phyloP scores from a whole-genome alignment of 2,888 invertebrate species.

The Leucophenga maculata region DNA sequence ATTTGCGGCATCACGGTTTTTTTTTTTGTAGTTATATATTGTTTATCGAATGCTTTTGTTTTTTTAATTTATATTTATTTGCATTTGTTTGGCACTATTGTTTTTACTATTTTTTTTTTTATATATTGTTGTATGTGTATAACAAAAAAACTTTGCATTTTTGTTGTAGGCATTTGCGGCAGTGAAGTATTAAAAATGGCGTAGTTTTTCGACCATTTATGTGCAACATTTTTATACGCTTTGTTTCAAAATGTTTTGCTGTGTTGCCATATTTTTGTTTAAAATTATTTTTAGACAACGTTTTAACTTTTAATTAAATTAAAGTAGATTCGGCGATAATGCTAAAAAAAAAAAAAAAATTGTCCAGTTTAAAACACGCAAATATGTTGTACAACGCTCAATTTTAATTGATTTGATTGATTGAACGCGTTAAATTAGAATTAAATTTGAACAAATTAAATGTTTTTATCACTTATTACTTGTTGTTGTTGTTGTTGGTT shows the following conservation, averaged over 20 bases:
- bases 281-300: conserved; percentile 40
- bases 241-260: conserved; percentile 43
- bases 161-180: conserved; percentile 33
- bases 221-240: background rate
- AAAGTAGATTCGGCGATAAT: background rate
- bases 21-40: too few species aligned
- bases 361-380: conserved; percentile 61
- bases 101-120: conserved; percentile 20
- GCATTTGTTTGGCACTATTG: conserved; percentile 43
- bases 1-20: conserved; percentile 39
- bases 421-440: conserved; percentile 50
- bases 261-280: conserved; percentile 47
- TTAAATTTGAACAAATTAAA: conserved; percentile 59
- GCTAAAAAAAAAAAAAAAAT: conserved; percentile 46
- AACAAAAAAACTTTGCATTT: conserved; percentile 59
- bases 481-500: conserved; percentile 36
- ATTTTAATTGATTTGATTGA: conserved; percentile 38
- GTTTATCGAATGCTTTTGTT: conserved; percentile 51
- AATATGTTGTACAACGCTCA: conserved; percentile 42
- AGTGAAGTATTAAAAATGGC: too few species aligned
- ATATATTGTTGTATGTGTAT: conserved; percentile 43
- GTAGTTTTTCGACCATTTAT: background rate
- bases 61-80: conserved; percentile 43
- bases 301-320: conserved; percentile 29
- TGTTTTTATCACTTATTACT: conserved; percentile 69